Evolutionary conservation across 2,113 vertebrate genomes (phyloP).

Genomic region (Grammomys surdaster): DNA sequence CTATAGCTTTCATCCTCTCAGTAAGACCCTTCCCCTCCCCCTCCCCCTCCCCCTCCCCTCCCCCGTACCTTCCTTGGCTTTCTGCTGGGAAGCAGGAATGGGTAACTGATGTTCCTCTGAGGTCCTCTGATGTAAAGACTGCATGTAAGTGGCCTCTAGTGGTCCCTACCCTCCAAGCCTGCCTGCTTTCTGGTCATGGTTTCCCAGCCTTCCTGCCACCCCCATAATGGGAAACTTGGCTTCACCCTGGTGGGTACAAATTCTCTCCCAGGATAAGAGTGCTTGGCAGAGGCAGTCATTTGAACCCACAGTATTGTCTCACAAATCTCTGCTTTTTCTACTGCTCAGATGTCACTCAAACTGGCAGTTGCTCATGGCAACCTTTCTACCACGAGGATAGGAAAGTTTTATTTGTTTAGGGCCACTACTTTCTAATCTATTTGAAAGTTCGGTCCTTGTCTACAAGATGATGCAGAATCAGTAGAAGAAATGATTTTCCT

Average conservation of each 20-base stretch:
- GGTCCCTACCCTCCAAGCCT: no score
- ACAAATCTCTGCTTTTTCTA: background rate
- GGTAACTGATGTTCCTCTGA: background rate
- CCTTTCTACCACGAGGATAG: background rate
- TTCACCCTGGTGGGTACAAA: background rate
- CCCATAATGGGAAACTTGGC: background rate
- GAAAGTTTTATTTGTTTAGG: background rate
- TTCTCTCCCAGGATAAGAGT: background rate
- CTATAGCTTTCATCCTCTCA: background rate
- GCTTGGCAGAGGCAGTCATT: rapidly evolving
- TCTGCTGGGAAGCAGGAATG: no score
- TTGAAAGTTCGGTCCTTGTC: background rate
- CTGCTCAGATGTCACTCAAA: no score
- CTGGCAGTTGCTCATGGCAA: background rate
- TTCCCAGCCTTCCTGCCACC: rapidly evolving
- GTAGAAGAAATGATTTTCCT: background rate
- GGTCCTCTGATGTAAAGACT: rapidly evolving
- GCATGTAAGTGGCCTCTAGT: background rate
- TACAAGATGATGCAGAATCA: background rate
- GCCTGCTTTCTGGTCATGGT: background rate
- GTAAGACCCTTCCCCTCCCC: no score
- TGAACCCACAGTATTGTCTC: background rate
- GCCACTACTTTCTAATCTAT: background rate
- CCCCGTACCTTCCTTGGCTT: background rate
- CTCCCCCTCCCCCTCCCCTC: no score